These are phyloP conservation scores for Hydra vulgaris DNA, from an alignment of 30 jellyfish, hydroid and myxozoan species.

Conservation along the genomic window DNA sequence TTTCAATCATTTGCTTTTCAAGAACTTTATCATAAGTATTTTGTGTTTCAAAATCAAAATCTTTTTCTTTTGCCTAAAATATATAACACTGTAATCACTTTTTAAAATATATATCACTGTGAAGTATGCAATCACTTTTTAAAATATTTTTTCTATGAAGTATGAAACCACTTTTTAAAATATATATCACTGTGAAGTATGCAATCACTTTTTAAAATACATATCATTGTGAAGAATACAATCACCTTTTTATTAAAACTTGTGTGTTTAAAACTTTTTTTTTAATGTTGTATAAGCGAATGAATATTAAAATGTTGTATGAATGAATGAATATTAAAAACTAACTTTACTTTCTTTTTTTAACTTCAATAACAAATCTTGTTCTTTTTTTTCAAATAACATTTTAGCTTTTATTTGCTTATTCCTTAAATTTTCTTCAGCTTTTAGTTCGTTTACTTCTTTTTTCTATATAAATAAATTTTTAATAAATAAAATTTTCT, in stretches of 20 bases:
- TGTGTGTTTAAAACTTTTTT: no score
- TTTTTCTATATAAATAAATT: neutral
- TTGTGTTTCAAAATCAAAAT: neutral
- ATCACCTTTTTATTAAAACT: neutral
- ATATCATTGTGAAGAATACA: no score
- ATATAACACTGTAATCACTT: neutral
- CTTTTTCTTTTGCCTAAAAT: neutral
- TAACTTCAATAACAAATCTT: neutral
- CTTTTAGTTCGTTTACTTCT: neutral
- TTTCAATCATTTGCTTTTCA: neutral
- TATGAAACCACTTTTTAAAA: neutral
- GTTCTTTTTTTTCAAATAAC: neutral
- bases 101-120: neutral
- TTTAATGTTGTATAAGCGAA: no score
- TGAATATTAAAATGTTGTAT: neutral
- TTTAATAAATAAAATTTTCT: no score
- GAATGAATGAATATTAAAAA: neutral
- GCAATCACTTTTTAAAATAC: neutral
- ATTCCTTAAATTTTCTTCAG: neutral
- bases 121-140: neutral
- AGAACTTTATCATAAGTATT: neutral
- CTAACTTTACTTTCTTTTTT: neutral
- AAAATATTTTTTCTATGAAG: no score
- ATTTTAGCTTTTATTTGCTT: neutral
- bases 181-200: neutral